Evolutionary conservation across 2,888 invertebrate genomes (phyloP).

Genomic region (Dasysyrphus albostriatus): DNA sequence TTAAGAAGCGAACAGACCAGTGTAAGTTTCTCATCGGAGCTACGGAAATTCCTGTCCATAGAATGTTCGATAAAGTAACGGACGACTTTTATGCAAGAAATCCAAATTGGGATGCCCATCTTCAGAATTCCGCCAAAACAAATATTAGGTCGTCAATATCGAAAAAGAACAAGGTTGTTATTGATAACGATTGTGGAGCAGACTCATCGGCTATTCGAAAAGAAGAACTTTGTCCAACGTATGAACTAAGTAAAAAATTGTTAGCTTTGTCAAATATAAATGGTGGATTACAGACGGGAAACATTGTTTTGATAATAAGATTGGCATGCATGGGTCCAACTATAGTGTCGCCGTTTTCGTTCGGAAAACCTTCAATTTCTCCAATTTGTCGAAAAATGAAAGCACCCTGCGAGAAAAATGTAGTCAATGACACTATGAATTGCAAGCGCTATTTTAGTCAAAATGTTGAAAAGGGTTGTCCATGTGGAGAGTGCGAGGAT

Average conservation of each 20-base stretch:
- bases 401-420: conserved; percentile 72
- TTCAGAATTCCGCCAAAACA: conserved; percentile 77
- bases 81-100: conserved; percentile 80
- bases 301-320: conserved; percentile 81
- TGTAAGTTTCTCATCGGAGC: conserved; percentile 82
- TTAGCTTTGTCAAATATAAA: conserved; percentile 81
- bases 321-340: conserved; percentile 82
- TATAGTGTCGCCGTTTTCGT: conserved; percentile 81
- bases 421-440: conserved; percentile 44
- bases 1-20: conserved; percentile 81
- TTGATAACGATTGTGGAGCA: conserved; percentile 79
- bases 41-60: conserved; percentile 80
- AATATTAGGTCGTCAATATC: conserved; percentile 32
- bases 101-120: conserved; percentile 78
- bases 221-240: conserved; percentile 81
- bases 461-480: conserved; percentile 80
- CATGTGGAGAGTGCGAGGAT: conserved; percentile 80
- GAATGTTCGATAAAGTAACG: conserved; percentile 81
- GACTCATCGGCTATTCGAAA: conserved; percentile 77
- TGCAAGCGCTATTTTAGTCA: conserved; percentile 81
- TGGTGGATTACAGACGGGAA: conserved; percentile 80
- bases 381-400: conserved; percentile 22
- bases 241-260: conserved; percentile 80
- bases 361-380: conserved; percentile 63
- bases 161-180: conserved; percentile 56